Conservation (phyloP, 2,797 vertebrate species). For the Anolis apletophallus region DNA sequence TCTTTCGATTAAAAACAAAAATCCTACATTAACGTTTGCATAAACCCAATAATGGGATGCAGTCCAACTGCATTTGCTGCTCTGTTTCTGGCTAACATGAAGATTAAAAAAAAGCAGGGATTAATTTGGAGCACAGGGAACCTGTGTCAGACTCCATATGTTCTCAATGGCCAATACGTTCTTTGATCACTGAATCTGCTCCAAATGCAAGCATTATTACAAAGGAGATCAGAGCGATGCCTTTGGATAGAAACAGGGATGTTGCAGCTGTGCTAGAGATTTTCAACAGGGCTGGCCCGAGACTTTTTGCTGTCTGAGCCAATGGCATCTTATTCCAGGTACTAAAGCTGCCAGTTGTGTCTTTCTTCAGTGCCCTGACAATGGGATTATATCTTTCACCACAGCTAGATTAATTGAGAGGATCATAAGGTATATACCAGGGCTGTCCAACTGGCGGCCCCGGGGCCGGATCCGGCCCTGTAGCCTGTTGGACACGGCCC, state of each 20-base stretch:
- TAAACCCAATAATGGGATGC: constrained; percentile 65
- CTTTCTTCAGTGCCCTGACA: background rate
- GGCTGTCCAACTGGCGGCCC: too few relatives aligned
- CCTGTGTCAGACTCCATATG: constrained; percentile 11
- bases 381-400: background rate
- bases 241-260: constrained; percentile 34
- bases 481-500: too few relatives aligned
- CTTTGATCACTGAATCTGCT: constrained; percentile 33
- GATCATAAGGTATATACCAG: too few relatives aligned
- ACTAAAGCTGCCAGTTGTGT: background rate
- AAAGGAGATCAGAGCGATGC: constrained; percentile 37
- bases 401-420: too few relatives aligned
- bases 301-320: background rate
- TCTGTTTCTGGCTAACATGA: constrained; percentile 52
- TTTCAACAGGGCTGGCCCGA: background rate
- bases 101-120: constrained; percentile 69
- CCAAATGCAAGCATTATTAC: constrained; percentile 17
- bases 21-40: constrained; percentile 46
- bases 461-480: too few relatives aligned
- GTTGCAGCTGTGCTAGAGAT: background rate
- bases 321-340: background rate
- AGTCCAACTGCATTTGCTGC: constrained; percentile 63
- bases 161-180: constrained; percentile 31
- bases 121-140: constrained; percentile 57
- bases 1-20: constrained; percentile 65